Evolutionary conservation across 2,113 vertebrate genomes (phyloP).

Genomic region (Delphinus delphis): DNA sequence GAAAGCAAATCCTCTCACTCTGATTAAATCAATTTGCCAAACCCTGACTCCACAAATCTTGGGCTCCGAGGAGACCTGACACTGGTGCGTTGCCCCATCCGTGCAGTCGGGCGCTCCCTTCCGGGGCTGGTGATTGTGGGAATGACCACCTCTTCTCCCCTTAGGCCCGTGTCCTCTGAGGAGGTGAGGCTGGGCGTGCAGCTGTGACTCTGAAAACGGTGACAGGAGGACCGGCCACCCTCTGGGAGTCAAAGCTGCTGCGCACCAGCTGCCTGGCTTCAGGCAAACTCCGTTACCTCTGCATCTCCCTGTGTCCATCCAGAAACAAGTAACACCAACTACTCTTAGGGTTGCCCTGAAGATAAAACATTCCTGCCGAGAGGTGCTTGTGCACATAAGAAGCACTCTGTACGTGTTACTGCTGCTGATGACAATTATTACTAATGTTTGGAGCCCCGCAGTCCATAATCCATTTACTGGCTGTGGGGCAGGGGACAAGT

Average conservation of each 20-base stretch:
- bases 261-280: no score
- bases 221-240: not conserved
- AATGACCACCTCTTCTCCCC: not conserved
- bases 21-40: not conserved
- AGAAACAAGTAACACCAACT: not conserved
- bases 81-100: fast-evolving
- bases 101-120: not conserved
- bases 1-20: not conserved
- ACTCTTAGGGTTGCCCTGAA: not conserved
- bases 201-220: no score
- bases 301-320: not conserved
- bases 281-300: not conserved
- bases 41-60: not conserved
- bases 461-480: not conserved
- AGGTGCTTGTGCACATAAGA: no score
- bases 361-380: not conserved
- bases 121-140: fast-evolving
- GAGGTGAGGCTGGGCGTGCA: not conserved
- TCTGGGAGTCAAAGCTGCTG: no score
- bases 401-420: not conserved
- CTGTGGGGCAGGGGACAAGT: not conserved
- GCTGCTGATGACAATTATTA: no score
- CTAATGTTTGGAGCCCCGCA: not conserved
- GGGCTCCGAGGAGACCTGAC: not conserved
- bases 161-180: not conserved